Percentiles rank a stretch among this genome's conserved stretches.
These are phyloP conservation scores for Psophia crepitans DNA, from an alignment of 2,113 vertebrate genomes.

Conservation along the genomic window DNA sequence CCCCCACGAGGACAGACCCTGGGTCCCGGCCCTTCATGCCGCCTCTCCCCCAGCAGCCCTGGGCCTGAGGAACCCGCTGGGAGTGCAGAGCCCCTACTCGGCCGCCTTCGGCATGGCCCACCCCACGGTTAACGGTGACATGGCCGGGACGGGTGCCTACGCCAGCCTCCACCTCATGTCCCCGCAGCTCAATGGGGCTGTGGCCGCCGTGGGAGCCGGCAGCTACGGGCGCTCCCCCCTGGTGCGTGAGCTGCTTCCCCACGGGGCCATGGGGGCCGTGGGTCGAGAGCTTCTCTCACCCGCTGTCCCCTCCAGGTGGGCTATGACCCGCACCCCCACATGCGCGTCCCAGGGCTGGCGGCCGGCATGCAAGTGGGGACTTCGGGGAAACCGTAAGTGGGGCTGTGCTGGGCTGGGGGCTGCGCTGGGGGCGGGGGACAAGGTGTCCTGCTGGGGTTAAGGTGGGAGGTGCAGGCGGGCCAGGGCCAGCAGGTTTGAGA, in stretches of 20 bases:
- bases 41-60: conserved; percentile 71
- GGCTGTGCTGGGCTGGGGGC: background rate
- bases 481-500: no score
- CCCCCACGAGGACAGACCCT: rapidly evolving
- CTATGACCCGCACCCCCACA: conserved; percentile 86
- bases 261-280: rapidly evolving
- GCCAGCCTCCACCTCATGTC: conserved; percentile 84
- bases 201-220: conserved; percentile 49
- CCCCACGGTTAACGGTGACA: conserved; percentile 83
- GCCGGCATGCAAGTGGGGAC: conserved; percentile 79
- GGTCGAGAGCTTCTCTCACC: background rate
- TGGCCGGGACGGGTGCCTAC: conserved; percentile 74
- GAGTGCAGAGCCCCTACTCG: conserved; percentile 84
- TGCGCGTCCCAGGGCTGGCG: conserved; percentile 81
- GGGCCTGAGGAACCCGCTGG: conserved; percentile 83
- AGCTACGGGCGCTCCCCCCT: conserved; percentile 84
- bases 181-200: conserved; percentile 83
- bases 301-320: conserved; percentile 73
- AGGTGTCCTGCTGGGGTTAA: no score
- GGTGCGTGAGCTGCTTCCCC: conserved; percentile 57
- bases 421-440: no score
- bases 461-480: background rate
- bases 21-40: background rate
- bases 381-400: conserved; percentile 85
- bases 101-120: conserved; percentile 86